A percentile compares a stretch with the other conserved stretches of the same genome.
These are phyloP conservation scores for Lysandra bellargus DNA, from an alignment of 2,888 invertebrate genomes.

Conservation along the genomic window DNA sequence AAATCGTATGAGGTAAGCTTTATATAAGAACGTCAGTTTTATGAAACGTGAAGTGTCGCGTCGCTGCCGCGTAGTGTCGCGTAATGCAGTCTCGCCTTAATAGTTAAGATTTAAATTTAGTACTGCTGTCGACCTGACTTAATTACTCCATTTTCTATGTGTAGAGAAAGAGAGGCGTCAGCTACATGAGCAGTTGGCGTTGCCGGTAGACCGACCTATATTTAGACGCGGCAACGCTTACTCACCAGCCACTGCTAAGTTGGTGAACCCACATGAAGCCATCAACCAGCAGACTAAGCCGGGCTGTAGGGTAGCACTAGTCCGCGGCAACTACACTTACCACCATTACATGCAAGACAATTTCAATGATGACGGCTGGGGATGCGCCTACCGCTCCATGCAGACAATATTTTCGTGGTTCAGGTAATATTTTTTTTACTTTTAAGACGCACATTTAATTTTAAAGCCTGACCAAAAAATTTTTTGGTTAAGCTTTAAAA, in stretches of 20 bases:
- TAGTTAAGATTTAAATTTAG: too few relatives aligned
- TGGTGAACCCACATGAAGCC: slow-evolving; percentile 88
- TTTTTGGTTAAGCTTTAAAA: too few relatives aligned
- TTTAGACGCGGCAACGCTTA: slow-evolving; percentile 88
- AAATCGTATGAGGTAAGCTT: too few relatives aligned
- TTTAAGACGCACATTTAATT: neutral
- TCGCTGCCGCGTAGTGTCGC: too few relatives aligned
- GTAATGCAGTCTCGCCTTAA: too few relatives aligned
- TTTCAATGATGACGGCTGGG: slow-evolving; percentile 99
- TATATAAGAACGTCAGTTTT: too few relatives aligned
- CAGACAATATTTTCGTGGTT: slow-evolving; percentile 99
- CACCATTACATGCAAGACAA: slow-evolving; percentile 98
- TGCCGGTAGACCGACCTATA: slow-evolving; percentile 85
- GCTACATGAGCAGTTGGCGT: slow-evolving; percentile 86
- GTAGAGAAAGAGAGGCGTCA: slow-evolving; percentile 83
- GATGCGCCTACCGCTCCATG: slow-evolving; percentile 98
- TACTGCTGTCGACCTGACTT: too few relatives aligned
- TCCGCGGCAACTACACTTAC: slow-evolving; percentile 94
- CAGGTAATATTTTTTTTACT: slow-evolving; percentile 63
- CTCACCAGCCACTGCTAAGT: slow-evolving; percentile 75
- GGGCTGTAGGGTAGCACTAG: slow-evolving; percentile 67
- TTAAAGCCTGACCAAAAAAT: neutral
- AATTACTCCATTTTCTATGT: neutral
- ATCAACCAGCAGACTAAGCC: slow-evolving; percentile 61
- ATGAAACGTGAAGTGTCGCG: too few relatives aligned